These are phyloP conservation scores for Hyperopisus bebe DNA, from an alignment of 2,113 vertebrate genomes.

Conservation along the genomic window DNA sequence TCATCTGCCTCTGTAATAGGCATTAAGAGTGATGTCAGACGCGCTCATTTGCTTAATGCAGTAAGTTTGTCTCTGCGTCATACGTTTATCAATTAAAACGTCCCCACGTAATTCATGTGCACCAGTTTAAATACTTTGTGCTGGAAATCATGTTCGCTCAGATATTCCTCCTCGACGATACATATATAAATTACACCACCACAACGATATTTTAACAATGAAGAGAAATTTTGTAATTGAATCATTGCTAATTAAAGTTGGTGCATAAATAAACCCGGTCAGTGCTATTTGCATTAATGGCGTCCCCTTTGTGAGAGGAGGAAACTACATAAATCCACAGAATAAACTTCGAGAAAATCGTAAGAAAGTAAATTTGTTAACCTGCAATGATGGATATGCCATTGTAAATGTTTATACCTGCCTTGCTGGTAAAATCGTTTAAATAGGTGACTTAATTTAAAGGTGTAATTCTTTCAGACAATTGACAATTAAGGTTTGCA, in stretches of 20 bases:
- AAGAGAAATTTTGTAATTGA: neutral
- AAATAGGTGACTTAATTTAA: neutral
- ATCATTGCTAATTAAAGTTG: neutral
- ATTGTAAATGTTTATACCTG: neutral
- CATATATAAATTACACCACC: neutral
- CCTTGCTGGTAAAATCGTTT: neutral
- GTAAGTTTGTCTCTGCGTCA: conserved; percentile 38
- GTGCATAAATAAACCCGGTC: neutral
- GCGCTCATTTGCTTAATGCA: conserved; percentile 57
- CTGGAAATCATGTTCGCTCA: neutral
- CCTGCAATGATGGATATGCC: neutral
- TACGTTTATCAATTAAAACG: neutral
- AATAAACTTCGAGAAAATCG: neutral
- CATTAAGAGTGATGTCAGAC: conserved; percentile 62
- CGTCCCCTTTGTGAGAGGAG: neutral
- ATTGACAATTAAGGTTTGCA: neutral
- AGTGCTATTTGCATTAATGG: neutral
- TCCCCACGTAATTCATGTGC: neutral
- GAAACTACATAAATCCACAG: neutral
- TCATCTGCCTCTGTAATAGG: conserved; percentile 48
- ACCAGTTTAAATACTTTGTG: neutral
- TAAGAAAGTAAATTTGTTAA: neutral
- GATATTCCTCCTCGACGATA: neutral
- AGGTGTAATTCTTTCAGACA: neutral
- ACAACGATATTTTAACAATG: neutral